Percentiles rank a stretch among this genome's conserved stretches.
These are phyloP conservation scores for Callimorpha dominula DNA, from an alignment of 2,888 invertebrate genomes.

Conservation along the genomic window DNA sequence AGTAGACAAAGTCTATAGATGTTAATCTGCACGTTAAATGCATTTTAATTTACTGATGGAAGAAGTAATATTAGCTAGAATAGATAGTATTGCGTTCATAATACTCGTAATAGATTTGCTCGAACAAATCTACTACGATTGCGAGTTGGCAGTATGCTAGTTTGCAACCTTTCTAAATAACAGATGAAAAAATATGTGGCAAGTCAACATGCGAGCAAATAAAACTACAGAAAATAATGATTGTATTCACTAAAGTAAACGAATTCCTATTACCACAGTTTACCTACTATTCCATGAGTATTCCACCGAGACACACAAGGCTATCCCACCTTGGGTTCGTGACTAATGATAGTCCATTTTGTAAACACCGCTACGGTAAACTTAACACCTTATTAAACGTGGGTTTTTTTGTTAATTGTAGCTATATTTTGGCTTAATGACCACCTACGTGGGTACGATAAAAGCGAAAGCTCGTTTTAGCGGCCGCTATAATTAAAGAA, in stretches of 20 bases:
- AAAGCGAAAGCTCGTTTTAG: conserved; percentile 75
- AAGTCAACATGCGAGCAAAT: not conserved
- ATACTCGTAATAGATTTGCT: too few relatives aligned
- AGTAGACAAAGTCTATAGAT: too few relatives aligned
- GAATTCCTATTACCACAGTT: conserved; percentile 19
- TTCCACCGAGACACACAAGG: conserved; percentile 40
- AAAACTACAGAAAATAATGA: conserved; percentile 4
- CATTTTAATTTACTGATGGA: too few relatives aligned
- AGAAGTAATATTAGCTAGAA: too few relatives aligned
- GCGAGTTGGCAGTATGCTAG: too few relatives aligned
- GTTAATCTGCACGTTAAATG: too few relatives aligned
- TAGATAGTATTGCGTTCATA: too few relatives aligned
- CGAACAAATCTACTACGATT: too few relatives aligned
- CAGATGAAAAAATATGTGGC: not conserved
- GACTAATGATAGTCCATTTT: conserved; percentile 74
- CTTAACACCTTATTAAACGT: conserved; percentile 83
- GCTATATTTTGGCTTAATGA: conserved; percentile 81
- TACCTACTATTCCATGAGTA: conserved; percentile 34
- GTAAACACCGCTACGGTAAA: conserved; percentile 72
- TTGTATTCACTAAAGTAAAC: conserved; percentile 20
- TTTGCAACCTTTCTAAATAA: too few relatives aligned
- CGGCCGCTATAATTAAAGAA: conserved; percentile 74
- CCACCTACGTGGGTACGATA: conserved; percentile 77
- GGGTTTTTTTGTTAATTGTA: conserved; percentile 83
- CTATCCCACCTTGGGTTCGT: conserved; percentile 58